phyloP scores from a whole-genome alignment of 2,797 vertebrate species.

The Margarornis squamiger region DNA sequence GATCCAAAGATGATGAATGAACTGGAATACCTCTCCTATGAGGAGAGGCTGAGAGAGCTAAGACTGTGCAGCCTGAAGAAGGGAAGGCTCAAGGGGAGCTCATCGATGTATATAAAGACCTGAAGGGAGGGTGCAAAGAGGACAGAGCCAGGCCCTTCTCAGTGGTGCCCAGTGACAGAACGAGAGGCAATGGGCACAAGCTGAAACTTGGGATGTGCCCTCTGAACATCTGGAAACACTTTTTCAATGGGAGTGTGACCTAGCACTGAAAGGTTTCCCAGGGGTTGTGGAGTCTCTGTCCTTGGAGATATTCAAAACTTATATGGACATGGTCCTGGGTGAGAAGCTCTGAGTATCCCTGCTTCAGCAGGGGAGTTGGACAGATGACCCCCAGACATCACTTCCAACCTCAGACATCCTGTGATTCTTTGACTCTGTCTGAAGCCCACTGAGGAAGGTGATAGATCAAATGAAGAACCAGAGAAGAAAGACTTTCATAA shows the following conservation, averaged over 20 bases:
- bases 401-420: background rate
- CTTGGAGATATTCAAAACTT: background rate
- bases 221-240: background rate
- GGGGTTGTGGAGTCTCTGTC: background rate
- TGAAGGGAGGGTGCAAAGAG: background rate
- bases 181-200: rapidly evolving
- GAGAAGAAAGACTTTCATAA: background rate
- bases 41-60: background rate
- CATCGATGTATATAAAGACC: background rate
- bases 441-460: background rate
- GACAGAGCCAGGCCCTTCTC: background rate
- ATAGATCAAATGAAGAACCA: background rate
- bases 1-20: background rate
- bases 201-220: background rate
- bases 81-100: background rate
- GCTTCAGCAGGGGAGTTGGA: background rate
- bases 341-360: background rate
- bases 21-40: background rate
- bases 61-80: background rate
- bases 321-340: rapidly evolving
- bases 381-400: background rate
- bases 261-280: background rate
- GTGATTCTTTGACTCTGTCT: background rate
- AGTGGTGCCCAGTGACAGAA: background rate
- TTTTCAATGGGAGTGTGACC: background rate